Evolutionary conservation across 2,888 invertebrate species (phyloP).

Genomic region (Emmelina monodactyla): DNA sequence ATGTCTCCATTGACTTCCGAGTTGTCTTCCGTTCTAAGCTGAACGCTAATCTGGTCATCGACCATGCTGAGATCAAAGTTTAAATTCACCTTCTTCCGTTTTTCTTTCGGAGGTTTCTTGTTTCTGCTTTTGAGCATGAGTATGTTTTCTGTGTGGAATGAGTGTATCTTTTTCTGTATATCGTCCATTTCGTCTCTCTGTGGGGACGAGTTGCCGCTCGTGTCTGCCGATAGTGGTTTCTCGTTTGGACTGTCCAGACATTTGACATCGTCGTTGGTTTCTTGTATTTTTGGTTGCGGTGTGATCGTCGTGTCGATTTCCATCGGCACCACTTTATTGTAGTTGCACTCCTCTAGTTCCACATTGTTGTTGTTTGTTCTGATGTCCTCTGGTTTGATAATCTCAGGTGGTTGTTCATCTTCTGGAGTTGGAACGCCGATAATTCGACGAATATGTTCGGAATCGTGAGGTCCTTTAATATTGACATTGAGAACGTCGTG

Average conservation of each 20-base stretch:
- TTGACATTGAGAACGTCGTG: constrained; percentile 45
- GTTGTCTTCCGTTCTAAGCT: constrained; percentile 42
- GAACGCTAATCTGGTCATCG: constrained; percentile 59
- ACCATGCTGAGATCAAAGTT: constrained; percentile 63
- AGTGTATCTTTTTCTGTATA: constrained; percentile 68
- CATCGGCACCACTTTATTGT: constrained; percentile 52
- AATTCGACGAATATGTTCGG: constrained; percentile 47
- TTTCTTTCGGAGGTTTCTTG: constrained; percentile 61
- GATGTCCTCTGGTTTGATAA: constrained; percentile 34
- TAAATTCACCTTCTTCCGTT: constrained; percentile 61
- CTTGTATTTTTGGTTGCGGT: constrained; percentile 40
- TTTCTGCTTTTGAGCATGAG: constrained; percentile 68
- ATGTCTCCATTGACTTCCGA: constrained; percentile 41
- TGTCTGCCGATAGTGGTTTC: constrained; percentile 49
- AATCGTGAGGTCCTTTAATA: constrained; percentile 42
- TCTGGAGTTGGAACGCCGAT: constrained; percentile 52
- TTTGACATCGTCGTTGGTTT: constrained; percentile 36
- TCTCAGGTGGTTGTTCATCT: constrained; percentile 38
- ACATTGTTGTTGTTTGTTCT: constrained; percentile 44
- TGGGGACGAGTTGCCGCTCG: constrained; percentile 58
- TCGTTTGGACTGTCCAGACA: constrained; percentile 45
- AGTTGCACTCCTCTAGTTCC: constrained; percentile 41
- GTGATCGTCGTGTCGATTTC: constrained; percentile 51
- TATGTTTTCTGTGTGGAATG: constrained; percentile 71
- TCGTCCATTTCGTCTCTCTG: constrained; percentile 67